Conservation (phyloP, 2,888 invertebrate species). For the Leucoptera coffeella region DNA sequence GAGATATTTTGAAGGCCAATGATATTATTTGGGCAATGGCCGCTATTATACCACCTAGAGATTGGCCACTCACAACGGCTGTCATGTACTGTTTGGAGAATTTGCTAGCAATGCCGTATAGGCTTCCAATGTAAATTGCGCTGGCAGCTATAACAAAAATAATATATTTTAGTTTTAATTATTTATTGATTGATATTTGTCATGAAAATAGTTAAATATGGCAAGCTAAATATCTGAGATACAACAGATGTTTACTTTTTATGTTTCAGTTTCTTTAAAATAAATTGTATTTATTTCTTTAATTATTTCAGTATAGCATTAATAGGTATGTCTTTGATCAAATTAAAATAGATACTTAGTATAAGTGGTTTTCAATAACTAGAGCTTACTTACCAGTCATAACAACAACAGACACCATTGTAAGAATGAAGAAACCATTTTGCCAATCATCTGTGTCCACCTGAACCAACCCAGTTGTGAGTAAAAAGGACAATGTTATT, state of each 20-base stretch:
- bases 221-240: no score
- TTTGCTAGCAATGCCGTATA: conserved; percentile 81
- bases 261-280: no score
- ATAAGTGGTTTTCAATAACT: no score
- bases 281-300: no score
- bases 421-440: conserved; percentile 71
- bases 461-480: conserved; percentile 75
- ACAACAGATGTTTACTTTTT: no score
- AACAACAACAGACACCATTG: conserved; percentile 69
- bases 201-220: no score
- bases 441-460: conserved; percentile 85
- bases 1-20: conserved; percentile 72
- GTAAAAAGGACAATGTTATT: conserved; percentile 68
- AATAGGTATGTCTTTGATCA: no score
- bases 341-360: no score
- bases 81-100: conserved; percentile 86
- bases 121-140: conserved; percentile 78
- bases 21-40: conserved; percentile 79
- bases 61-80: conserved; percentile 87
- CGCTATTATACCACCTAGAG: conserved; percentile 85
- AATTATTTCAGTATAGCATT: no score
- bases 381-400: conserved; percentile 70
- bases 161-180: background rate
- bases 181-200: background rate
- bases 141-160: conserved; percentile 61